Base-by-base conservation (phyloP, 2,797 vertebrate species). In the Selene dorsalis region DNA sequence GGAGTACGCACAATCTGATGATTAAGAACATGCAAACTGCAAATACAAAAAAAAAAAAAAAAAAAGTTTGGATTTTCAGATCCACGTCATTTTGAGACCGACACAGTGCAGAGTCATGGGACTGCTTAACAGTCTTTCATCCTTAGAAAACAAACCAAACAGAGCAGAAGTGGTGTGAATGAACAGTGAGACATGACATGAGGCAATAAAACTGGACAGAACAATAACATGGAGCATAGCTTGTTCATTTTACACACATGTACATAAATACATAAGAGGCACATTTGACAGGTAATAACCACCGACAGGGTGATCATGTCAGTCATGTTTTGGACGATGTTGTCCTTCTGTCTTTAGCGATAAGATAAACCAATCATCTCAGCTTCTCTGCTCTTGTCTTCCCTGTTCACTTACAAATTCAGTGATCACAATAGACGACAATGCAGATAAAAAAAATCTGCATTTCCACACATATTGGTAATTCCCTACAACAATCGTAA, bases 11-110 rank as follows among this genome's bases (percentile, higher is more conserved):
- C 86, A 88, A 85, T 75, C 79, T 74, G 77, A 83, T 82, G 75
- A 86, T 85, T 84, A 81, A 84, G 76, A 85, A 93, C 93, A 92
- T 94, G 92, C 93, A 86, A 87, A 88, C 62, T 57, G 67, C 74
- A 84, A 87, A 88, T 77, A 81, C 69, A 80, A 89, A 87, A 88
- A 73, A 74, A 84, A 82, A 83, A 75, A 69, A 35, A 73, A 87
- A 87, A 79, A 65, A 65, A 68, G 52, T 50, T 57, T 52, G 58
- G 80, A 77, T 39, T 43, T 43, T 17, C 12, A 80, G 53, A 52
- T 79, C 80, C 64, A 63, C 22, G 43, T 79, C 28, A 52, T 69
- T 64, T 57, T 50, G 52, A 61, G 69, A 83, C 43, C 28, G 48
- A 86, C 50, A 61, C 58, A 79, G 69, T 58, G 80, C 71, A 79